Evolutionary conservation across 2,888 invertebrate species (phyloP), one percentile per base, ranked within the genome.

Genomic region (Sipha maydis): DNA sequence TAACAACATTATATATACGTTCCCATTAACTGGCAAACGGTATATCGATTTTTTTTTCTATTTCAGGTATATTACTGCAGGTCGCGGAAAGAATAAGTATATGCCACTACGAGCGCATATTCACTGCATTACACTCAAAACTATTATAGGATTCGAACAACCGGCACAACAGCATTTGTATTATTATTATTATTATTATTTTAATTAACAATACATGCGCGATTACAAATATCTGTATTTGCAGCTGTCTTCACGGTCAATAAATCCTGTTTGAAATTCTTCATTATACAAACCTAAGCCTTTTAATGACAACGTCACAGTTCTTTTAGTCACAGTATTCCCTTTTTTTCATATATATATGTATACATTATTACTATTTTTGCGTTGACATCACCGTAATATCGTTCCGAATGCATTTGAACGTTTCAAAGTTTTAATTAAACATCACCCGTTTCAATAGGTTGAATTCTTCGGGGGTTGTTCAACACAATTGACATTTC

Each of bases 201-300:
- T 88, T 80, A 82, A 88, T 82, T 48, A 67, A 75, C 82, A 82
- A 88, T 82, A 5, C 61, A 34, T 41, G 31, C 41, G 14, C 38
- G 79, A 86, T 71, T 38, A 73, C 34, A 41, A 31, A 80, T 88
- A 82, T 41, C 14, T 67, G 34, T 34, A 19, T 82, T 75, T 88
- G 82, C 82, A 88, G 88, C 88, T 82, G 85, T 88, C 75, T 88
- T 88, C 88, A 88, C 80, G 88, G 88, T 82, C 67, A 82, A 88
- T 88, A 88, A 88, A 88, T 88, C 80, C 67, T 75, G 31, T 88
- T 88, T 67, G 48, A 31, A 88, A 80, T 88, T 88, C 75, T 38
- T 31, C 82, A 82, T 88, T 67, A 76, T 75, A 75, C 75, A 67
- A 34, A 61, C 82, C 41, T 61, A 73, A 88, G 61, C 86, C 88